A percentile compares a stretch with the other conserved stretches of the same genome.
These are phyloP conservation scores for Zele albiditarsus DNA, from an alignment of 2,888 invertebrate species.

Conservation along the genomic window DNA sequence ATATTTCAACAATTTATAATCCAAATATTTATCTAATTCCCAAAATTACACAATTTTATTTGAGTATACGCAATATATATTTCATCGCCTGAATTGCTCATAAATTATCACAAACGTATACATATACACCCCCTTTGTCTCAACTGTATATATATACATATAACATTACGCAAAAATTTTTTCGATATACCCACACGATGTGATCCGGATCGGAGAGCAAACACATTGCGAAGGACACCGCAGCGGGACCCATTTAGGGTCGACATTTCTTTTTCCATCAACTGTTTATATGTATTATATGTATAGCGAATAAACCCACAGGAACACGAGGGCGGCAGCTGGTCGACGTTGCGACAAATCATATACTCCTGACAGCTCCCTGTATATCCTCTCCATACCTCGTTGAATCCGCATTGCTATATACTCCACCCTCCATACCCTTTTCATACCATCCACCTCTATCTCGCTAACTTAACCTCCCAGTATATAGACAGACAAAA, in stretches of 20 bases:
- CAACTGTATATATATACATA: background rate
- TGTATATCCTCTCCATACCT: constrained; percentile 46
- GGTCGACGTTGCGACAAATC: constrained; percentile 68
- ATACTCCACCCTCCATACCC: constrained; percentile 30
- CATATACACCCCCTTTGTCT: background rate
- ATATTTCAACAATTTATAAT: background rate
- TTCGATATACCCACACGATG: constrained; percentile 12
- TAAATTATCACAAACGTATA: background rate
- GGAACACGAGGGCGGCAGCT: constrained; percentile 62
- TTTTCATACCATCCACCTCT: constrained; percentile 25
- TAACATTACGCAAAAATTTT: background rate
- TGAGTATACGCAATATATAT: background rate
- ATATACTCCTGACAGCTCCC: constrained; percentile 62
- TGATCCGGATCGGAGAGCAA: constrained; percentile 18
- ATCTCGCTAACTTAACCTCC: background rate
- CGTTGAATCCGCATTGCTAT: constrained; percentile 45
- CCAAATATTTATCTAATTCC: background rate
- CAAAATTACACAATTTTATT: background rate
- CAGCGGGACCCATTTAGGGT: constrained; percentile 20
- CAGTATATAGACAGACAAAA: constrained; percentile 6
- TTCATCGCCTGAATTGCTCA: background rate
- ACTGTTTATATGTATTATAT: background rate
- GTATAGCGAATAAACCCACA: constrained; percentile 35
- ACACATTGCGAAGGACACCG: constrained; percentile 30
- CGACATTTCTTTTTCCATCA: constrained; percentile 23